Evolutionary conservation across 2,888 invertebrate genomes (phyloP).

Genomic region (Agrilus biguttatus): DNA sequence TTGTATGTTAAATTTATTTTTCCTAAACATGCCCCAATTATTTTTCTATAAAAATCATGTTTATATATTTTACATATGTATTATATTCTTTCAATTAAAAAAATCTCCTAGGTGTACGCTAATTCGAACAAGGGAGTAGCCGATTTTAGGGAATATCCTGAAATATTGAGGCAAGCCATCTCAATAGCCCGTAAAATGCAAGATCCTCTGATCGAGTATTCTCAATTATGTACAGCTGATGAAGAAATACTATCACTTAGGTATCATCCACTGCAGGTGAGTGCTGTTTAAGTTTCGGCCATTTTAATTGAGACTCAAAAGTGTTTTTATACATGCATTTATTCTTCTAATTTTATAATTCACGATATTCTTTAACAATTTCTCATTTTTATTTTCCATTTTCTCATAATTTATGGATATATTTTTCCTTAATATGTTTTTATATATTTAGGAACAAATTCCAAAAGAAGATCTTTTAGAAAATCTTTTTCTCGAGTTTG

Average conservation of each 20-base stretch:
- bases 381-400: neutral
- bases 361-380: neutral
- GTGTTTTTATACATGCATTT: neutral
- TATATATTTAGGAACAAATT: slow-evolving; percentile 48
- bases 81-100: too few species aligned
- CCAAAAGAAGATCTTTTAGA: slow-evolving; percentile 76
- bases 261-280: slow-evolving; percentile 69
- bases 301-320: slow-evolving; percentile 30
- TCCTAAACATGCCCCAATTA: too few species aligned
- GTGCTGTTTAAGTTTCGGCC: neutral
- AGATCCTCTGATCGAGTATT: slow-evolving; percentile 92
- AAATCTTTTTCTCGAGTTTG: slow-evolving; percentile 75
- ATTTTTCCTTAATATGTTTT: neutral
- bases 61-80: too few species aligned
- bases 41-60: too few species aligned
- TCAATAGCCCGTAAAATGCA: slow-evolving; percentile 85
- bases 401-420: neutral
- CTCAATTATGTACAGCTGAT: slow-evolving; percentile 89
- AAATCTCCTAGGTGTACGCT: slow-evolving; percentile 49
- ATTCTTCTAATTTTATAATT: neutral
- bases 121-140: slow-evolving; percentile 74
- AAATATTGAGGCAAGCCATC: slow-evolving; percentile 78
- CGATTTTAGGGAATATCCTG: slow-evolving; percentile 90
- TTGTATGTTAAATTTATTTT: too few species aligned
- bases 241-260: slow-evolving; percentile 92